Evolutionary conservation across 1,140 invertebrate genomes (phyloP), one percentile per base, ranked within the genome.

Genomic region (Hycleus cichorii): DNA sequence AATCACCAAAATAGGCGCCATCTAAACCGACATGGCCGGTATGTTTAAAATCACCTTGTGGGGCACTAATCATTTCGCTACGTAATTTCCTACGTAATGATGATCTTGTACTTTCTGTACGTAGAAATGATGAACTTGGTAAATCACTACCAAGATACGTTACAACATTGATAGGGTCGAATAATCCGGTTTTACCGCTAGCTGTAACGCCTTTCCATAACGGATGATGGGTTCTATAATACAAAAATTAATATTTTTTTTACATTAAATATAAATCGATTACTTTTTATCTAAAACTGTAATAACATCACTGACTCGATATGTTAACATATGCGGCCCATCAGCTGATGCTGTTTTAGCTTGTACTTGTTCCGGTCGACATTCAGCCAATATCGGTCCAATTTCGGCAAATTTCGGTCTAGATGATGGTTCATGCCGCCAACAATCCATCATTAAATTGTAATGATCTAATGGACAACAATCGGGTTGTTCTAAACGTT

Each of bases 31-130:
- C 92, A 74, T 99, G 96, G 1, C 91, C 70, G 0, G 94, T 98
- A 71, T 98, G 96, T 70, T 96, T 93, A 0, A 98, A 83, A 76
- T 98, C 95, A 39, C 93, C 95, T 74, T 98, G 93, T 0, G 97
- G 96, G 32, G 87, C 85, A 8, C 94, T 96, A 63, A 98, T 99
- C 94, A 98, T 95, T 68, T 95, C 93, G 0, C 88, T 85, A 48
- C 88, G 80, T 52, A 95, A 79, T 63, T 88, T 85, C 44, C 87
- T 78, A 57, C 84, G 75, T 53, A 81, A 77, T 2, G 82, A 84
- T 0, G 83, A 80, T 64, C 83, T 81, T 0, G 72, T 74, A 48
- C 73, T 76, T 63, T 81, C 79, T 4, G 75, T 74, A 66, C 78
- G 78, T 73, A 73, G 57, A 72, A 73, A 70, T 12, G 69, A 66